Evolutionary conservation across 2,888 invertebrate genomes (phyloP).

Genomic region (Ischnura elegans): DNA sequence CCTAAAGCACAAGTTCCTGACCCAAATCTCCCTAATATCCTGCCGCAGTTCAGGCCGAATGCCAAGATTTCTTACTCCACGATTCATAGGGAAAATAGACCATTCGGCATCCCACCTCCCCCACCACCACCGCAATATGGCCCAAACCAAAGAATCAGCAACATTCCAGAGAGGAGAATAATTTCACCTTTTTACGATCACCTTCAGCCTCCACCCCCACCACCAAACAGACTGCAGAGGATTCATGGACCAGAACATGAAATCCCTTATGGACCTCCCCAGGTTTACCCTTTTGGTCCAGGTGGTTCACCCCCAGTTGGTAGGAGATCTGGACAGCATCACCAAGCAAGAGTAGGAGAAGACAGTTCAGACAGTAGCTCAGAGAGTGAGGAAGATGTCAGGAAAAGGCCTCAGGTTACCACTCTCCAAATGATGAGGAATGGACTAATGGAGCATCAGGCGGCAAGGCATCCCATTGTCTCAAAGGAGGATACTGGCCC

Average conservation of each 20-base stretch:
- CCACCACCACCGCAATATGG: constrained; percentile 73
- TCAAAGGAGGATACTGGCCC: constrained; percentile 33
- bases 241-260: constrained; percentile 45
- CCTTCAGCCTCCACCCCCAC: constrained; percentile 79
- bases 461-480: constrained; percentile 53
- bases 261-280: constrained; percentile 52
- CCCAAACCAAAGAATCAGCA: constrained; percentile 76
- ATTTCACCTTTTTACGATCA: constrained; percentile 75
- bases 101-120: constrained; percentile 72
- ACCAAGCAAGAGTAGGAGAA: constrained; percentile 24
- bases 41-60: constrained; percentile 87
- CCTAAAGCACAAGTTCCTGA: constrained; percentile 70
- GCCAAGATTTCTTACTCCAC: constrained; percentile 80
- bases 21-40: constrained; percentile 82
- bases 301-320: constrained; percentile 68
- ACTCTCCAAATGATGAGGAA: constrained; percentile 86
- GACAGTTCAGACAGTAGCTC: background rate
- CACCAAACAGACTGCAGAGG: constrained; percentile 73
- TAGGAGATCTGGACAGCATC: constrained; percentile 62
- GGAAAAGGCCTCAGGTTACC: constrained; percentile 79
- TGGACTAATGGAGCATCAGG: constrained; percentile 73
- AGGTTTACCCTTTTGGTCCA: constrained; percentile 42
- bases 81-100: constrained; percentile 75
- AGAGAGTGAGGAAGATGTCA: constrained; percentile 26
- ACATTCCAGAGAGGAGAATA: constrained; percentile 73